Conservation (phyloP, 2,113 vertebrate genomes). For the Oriolus oriolus region DNA sequence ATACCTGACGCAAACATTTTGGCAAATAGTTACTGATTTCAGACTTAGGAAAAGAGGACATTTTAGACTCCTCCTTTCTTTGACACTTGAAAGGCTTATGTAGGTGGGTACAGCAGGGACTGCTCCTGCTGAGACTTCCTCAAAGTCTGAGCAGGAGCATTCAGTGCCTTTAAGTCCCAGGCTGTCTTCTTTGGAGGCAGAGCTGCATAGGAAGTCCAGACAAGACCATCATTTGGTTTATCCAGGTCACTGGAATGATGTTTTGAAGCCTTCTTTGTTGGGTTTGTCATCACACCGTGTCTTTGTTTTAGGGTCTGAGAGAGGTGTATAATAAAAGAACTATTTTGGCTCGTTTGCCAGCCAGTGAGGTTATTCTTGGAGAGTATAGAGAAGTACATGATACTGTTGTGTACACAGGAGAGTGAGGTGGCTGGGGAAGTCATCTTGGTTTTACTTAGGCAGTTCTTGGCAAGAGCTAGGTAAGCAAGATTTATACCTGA, state of each 20-base stretch:
- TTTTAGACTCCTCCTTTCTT: not conserved
- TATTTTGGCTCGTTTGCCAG: not conserved
- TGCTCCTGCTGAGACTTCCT: not conserved
- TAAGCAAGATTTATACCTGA: not conserved
- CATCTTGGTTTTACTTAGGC: not conserved
- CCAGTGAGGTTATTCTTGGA: not conserved
- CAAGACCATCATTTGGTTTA: not conserved
- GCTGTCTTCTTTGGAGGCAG: not conserved
- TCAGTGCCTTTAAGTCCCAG: not conserved
- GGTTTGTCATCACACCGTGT: not conserved
- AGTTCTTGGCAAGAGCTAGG: not conserved
- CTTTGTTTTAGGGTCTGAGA: not conserved
- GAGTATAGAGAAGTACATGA: not conserved
- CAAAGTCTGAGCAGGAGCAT: not conserved
- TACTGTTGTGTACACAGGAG: not conserved
- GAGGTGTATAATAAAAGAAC: not conserved
- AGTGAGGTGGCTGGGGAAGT: not conserved
- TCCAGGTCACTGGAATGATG: not conserved
- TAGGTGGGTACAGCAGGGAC: not conserved
- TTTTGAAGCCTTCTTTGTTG: not conserved
- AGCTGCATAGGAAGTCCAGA: not conserved
- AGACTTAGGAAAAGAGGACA: not conserved
- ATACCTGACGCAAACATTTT: not conserved
- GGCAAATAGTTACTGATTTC: not conserved
- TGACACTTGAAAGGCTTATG: not conserved